Percentiles rank a stretch among this genome's conserved stretches.
These are phyloP conservation scores for Columba livia DNA, from an alignment of 2,113 vertebrate species.

Conservation along the genomic window DNA sequence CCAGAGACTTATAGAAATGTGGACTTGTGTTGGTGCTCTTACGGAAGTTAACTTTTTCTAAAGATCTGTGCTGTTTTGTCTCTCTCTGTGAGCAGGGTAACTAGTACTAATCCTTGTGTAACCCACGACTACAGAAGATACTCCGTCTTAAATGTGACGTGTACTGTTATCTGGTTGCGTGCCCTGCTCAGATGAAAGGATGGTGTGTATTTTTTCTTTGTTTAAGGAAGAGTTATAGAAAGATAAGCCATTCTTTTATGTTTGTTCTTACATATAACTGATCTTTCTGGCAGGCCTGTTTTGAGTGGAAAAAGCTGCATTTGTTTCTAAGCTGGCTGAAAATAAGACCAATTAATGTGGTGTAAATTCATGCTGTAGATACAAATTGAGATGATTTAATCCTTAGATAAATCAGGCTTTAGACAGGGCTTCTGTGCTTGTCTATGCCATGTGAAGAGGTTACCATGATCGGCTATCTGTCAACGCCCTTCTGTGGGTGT, in stretches of 20 bases:
- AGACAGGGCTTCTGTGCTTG: neutral
- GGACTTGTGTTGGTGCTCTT: accelerated
- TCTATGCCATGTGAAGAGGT: neutral
- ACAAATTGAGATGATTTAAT: neutral
- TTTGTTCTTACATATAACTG: neutral
- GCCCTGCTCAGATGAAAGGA: neutral
- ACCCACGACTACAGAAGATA: neutral
- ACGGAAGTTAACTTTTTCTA: neutral
- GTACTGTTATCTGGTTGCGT: neutral
- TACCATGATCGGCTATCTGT: neutral
- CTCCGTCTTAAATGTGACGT: neutral
- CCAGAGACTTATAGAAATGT: neutral
- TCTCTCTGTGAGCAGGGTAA: accelerated
- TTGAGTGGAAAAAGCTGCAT: neutral
- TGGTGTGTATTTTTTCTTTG: neutral
- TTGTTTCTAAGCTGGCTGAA: neutral
- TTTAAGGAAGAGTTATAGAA: neutral
- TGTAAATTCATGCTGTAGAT: neutral
- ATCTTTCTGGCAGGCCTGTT: neutral
- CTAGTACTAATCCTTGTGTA: neutral
- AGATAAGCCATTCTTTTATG: neutral
- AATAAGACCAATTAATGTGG: neutral
- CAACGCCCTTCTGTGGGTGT: neutral
- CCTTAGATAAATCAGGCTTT: neutral
- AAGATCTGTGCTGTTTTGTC: neutral